Evolutionary conservation across 2,888 invertebrate genomes (phyloP), one percentile per base, ranked within the genome.

Genomic region (Agrilus biguttatus): DNA sequence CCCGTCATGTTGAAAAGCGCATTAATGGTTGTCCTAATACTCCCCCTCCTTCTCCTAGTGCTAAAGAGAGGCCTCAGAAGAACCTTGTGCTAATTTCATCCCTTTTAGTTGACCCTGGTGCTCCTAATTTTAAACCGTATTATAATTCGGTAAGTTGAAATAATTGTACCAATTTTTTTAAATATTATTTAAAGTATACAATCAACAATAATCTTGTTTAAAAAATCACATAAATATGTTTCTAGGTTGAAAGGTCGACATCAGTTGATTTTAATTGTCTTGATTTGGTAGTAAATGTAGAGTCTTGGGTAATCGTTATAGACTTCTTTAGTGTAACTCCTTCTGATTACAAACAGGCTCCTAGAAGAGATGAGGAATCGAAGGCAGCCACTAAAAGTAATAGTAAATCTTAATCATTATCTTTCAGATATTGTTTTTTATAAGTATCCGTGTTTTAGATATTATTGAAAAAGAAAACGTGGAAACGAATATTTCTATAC

Each of bases 221-320:
- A 56, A 69, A 62, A 67, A 63, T 10, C 35, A 23, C 33, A 34
- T 43, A 14, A 41, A 45, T 48, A 48, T 36, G 5, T 28, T 44
- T 39, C 34, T 65, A 78, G 66, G 70, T 79, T n/a, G 74, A 75
- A 36, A 76, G 82, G 50, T 71, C 78, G 36, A 75, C 78, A 7
- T 75, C 75, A 41, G 79, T 95, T 17, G 89, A 93, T 60, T 93
- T 95, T 65, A 93, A 91, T 62, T 83, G 89, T 55, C 69, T 96
- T 52, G 90, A 95, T 63, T 71, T 95, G 49, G 83, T 89, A 28
- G 77, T 96, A 50, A 93, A 89, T 60, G 82, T 91, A 19, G 87
- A 93, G 61, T 89, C 93, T 40, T 96, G 95, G 96, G 88, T 91
- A 54, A 82, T 93, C 32, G 80, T 97, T 36, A 72, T 97, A 41